Percentiles rank a stretch among this genome's conserved stretches.
These are phyloP conservation scores for Caenorhabditis uteleia DNA, from an alignment of 2,888 invertebrate species.

Conservation along the genomic window DNA sequence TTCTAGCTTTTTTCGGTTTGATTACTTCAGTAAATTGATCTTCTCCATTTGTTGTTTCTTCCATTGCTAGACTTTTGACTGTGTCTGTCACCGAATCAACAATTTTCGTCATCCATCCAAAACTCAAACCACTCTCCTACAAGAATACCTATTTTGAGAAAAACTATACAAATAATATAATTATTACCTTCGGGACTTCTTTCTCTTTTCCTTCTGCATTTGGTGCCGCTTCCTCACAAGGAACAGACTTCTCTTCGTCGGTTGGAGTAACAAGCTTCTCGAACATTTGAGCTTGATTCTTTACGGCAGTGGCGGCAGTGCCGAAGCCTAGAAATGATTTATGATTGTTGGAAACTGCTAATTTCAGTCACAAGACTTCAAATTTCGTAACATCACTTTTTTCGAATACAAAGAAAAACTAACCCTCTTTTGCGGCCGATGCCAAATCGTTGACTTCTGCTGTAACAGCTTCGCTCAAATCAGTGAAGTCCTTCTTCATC, in stretches of 20 bases:
- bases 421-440: conserved; percentile 47
- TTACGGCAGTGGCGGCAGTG: conserved; percentile 47
- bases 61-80: conserved; percentile 62
- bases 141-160: conserved; percentile 3
- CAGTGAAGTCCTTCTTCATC: conserved; percentile 67
- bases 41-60: conserved; percentile 65
- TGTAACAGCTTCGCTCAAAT: conserved; percentile 63
- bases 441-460: conserved; percentile 61
- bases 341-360: background rate
- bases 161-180: background rate
- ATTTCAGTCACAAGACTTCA: too few relatives aligned
- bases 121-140: too few relatives aligned
- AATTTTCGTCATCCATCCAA: conserved; percentile 59
- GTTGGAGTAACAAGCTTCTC: conserved; percentile 58
- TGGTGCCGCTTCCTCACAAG: conserved; percentile 16
- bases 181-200: conserved; percentile 3
- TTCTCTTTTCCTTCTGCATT: conserved; percentile 5
- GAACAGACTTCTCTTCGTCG: conserved; percentile 40
- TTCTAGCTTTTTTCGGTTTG: conserved; percentile 43
- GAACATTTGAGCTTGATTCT: conserved; percentile 63
- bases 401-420: background rate
- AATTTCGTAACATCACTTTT: background rate
- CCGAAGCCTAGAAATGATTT: conserved; percentile 42
- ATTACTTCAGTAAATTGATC: conserved; percentile 60
- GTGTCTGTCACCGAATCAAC: conserved; percentile 48